Conservation (phyloP, 1,140 invertebrate genomes). For the Lepidurus arcticus region DNA sequence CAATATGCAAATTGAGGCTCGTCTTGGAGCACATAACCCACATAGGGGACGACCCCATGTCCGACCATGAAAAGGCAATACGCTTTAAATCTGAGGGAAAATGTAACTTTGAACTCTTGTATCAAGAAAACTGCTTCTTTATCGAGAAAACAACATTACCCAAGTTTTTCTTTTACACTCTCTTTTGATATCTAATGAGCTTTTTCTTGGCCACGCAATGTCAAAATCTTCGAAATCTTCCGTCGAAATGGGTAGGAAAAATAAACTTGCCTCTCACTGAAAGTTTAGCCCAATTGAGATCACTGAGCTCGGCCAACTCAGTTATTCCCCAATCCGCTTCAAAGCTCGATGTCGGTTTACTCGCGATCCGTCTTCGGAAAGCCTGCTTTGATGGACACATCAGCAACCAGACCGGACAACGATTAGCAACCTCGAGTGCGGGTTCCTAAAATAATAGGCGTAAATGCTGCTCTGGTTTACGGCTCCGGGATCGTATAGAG, state of each 20-base stretch:
- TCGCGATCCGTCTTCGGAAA: background rate
- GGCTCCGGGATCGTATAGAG: background rate
- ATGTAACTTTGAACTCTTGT: no score
- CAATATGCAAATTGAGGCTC: background rate
- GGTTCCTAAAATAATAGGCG: slow-evolving; percentile 18
- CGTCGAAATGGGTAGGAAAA: background rate
- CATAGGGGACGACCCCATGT: background rate
- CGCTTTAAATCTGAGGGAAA: no score
- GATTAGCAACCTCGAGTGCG: slow-evolving; percentile 21
- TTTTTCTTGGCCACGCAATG: background rate
- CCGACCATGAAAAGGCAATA: background rate
- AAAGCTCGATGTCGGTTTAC: background rate
- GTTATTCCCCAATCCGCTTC: background rate
- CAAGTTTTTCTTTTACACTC: no score
- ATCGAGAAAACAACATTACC: no score
- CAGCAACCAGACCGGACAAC: background rate
- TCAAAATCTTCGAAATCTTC: background rate
- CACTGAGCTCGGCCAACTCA: background rate
- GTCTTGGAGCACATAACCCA: background rate
- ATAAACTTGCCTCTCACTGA: slow-evolving; percentile 5
- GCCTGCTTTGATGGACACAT: background rate
- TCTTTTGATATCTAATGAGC: no score
- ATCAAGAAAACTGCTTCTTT: no score
- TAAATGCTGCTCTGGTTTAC: slow-evolving; percentile 5
- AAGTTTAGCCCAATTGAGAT: background rate